Base-by-base conservation (phyloP, 1,140 invertebrate species). In the Pogonomyrmex californicus region DNA sequence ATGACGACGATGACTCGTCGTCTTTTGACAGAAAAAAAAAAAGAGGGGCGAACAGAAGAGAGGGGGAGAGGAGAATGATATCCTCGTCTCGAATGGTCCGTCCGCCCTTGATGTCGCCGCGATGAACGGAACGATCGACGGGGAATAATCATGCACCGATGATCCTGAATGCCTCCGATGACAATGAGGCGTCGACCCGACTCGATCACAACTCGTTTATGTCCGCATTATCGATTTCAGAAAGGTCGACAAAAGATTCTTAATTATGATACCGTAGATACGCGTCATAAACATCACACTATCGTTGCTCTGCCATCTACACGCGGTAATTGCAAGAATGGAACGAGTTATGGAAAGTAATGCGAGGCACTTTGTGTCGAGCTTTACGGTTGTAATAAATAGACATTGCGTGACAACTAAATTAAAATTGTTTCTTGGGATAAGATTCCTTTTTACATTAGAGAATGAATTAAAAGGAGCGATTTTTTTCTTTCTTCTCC, bases 91-190 rank as follows among this genome's bases (percentile, higher is more conserved):
- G 86, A 89, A 87, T 51, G 75, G 71, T 12, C 58, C 51, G 87
- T 90, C 66, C 83, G 87, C 47, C 87, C 88, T 93, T 93, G 90
- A 93, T 93, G 92, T 93, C 91, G 92, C 92, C 93, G 89, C 91
- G 83, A 87, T 77, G 85, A 92, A 90, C 88, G 86, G 77, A 87
- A 90, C 86, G 86, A 91, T 90, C 88, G 78, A 78, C 70, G 88
- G 78, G 83, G 88, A 92, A 91, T 89, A 90, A 93, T 92, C 90
- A 89, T 88, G 86, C 88, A 87, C 90, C 81, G 86, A 85, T 86
- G 60, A 88, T 91, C 88, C 75, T 90, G 88, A 92, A 93, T 92
- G 71, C 79, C 77, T 38, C 63, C 86, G 76, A 89, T 88, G 88
- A 92, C 91, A 92, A 92, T 92, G 88, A 90, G 77, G 76, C 62